Evolutionary conservation across 2,888 invertebrate genomes (phyloP), one percentile per base, ranked within the genome.

Genomic region (Ormyrus pomaceus): DNA sequence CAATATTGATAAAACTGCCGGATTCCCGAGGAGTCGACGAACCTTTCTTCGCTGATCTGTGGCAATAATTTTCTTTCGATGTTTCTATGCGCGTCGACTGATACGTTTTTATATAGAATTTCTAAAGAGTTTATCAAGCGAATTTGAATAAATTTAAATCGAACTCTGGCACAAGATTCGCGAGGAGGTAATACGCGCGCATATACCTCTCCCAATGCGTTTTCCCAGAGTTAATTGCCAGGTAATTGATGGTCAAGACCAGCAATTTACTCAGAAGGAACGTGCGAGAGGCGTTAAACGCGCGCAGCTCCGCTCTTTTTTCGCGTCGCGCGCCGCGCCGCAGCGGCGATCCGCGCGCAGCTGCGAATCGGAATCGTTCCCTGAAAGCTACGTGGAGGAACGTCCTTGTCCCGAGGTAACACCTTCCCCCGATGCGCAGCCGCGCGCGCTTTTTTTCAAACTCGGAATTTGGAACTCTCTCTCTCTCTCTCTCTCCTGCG

Each of bases 201-300:
- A 34, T 34, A 34, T 34, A 4, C 34, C 34, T 34, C 34, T 4
- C 4, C 4, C 4, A 4, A 34, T 34, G 34, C 34, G 34, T 34
- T 34, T 34, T 34, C 34, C 51, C 11, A 48, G 69, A 70, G 70
- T 58, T 78, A 68, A 78, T 78, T 78, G 78, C 61, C 13, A 62
- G 72, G 72, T 78, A 78, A 78, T 78, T 68, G 78, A 73, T 55
- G 78, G 72, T 73, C 78, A 73, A 78, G 72, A 51, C 53, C 7
- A 48, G 66, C 56, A 66, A 72, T 78, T 78, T 78, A 78, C 78
- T 61, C 2, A 8, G 72, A 73, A 73, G 53, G 62, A 71, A 71
- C 77, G 72, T 68, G 71, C 66, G 59, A 65, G 56, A 46, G 72
- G 51, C 72, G 65, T 51, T 59, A 61, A 66, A 59, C 66, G 50